phyloP scores from a whole-genome alignment of 2,888 invertebrate genomes.

The Sminthurinus aureus region DNA sequence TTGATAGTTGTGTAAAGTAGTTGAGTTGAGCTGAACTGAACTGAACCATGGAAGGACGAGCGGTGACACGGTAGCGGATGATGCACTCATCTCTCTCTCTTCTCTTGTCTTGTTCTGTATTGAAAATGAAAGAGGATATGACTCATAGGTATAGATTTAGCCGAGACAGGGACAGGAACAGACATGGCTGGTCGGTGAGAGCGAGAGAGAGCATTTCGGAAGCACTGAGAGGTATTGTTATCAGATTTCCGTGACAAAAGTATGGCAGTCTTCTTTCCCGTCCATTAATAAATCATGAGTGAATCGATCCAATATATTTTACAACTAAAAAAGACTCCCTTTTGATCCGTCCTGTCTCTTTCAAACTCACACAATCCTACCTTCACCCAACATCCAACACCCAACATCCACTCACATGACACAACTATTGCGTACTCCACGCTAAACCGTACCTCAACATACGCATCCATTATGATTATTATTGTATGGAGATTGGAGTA shows the following conservation, averaged over 20 bases:
- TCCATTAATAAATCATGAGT: slow-evolving; percentile 60
- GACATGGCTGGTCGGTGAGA: slow-evolving; percentile 7
- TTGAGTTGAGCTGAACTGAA: neutral
- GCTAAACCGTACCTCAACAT: no score
- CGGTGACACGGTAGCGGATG: slow-evolving; percentile 3
- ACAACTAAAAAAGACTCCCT: slow-evolving; percentile 28
- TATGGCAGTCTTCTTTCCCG: slow-evolving; percentile 47
- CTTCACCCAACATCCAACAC: neutral
- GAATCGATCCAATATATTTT: slow-evolving; percentile 56
- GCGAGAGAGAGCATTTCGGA: neutral
- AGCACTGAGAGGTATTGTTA: slow-evolving; percentile 57
- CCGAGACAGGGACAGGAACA: neutral
- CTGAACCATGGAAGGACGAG: no score
- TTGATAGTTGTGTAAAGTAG: neutral
- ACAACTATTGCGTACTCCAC: no score
- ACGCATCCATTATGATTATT: no score
- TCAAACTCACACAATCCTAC: neutral
- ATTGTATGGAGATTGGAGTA: no score
- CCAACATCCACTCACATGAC: no score
- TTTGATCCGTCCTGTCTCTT: slow-evolving; percentile 21
- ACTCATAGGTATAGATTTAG: slow-evolving; percentile 10
- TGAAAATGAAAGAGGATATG: slow-evolving; percentile 27
- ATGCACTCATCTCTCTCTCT: neutral
- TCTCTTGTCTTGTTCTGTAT: neutral
- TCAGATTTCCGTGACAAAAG: slow-evolving; percentile 59